Evolutionary conservation across 2,113 vertebrate genomes (phyloP), one percentile per base, ranked within the genome.

Genomic region (Caretta caretta): DNA sequence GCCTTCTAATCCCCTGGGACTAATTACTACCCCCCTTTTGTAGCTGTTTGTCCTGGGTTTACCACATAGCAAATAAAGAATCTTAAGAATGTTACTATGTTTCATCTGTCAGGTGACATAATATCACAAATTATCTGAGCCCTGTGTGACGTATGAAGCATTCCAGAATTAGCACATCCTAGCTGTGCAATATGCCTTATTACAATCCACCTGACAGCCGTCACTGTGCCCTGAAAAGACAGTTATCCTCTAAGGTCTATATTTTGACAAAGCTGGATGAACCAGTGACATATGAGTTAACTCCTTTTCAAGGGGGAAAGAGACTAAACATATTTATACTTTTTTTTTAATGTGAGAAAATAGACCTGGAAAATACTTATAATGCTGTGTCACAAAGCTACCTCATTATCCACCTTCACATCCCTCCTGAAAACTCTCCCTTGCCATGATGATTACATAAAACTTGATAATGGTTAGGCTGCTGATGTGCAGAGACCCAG

Each of bases 131-230:
- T 91, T 6, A 80, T 86, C 85, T 78, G 80, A 90, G 62, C 14
- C 57, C 6, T 84, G 53, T 54, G 80, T 25, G 51, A 94, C 59
- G 80, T 0, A 0, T 92, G 85, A 78, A 72, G 35, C 42, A 31
- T 80, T 88, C 83, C 83, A 92, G 91, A 92, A 93, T 92, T 90
- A 95, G 90, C 48, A 22, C 46, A 3, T 83, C 65, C 54, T 31
- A 83, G 87, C 0, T 78, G 25, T 76, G 42, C 72, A 46, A 48
- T 24, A 48, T 78, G 42, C 13, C 42, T 48, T 78, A 48, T 78
- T 24, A 78, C 75, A 95, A 94, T 20, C 76, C 1, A 4, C 80
- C 69, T 92, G 80, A 83, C 88, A 94, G 80, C 46, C 72, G 90
- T 86, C 76, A 65, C 80, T 1, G 1, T 48, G 53, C 78, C 87